Base-by-base conservation (phyloP, 2,888 invertebrate genomes). In the Lasioglossum leucozonium region DNA sequence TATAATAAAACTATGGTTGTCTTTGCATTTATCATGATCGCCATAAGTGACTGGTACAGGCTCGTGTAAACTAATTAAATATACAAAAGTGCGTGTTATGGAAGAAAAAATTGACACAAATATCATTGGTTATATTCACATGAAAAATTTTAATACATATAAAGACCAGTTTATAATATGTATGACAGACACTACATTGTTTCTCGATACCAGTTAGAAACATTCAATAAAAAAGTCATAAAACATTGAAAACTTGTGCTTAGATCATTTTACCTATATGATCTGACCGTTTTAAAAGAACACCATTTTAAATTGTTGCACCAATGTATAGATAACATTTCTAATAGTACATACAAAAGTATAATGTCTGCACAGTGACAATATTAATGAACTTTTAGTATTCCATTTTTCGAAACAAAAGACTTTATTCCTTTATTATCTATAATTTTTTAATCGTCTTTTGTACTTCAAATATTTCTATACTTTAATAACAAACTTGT, bases 121-220 rank as follows among this genome's bases (percentile, higher is more conserved):
- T 91, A 87, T 91, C 88, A 91, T 91, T 84, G 86, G 84, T 91
- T 88, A 91, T 73, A 82, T 89, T 82, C 80, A 79, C 84, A 87
- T 88, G 82, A 89, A 73, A 90, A 88, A 87, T 92, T 92, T 92
- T 91, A 92, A 93, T 93, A 92, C 88, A 88, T 89, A 89, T 89
- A 89, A 90, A 91, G 89, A 92, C 89, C 91, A 92, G 90, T 93
- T 93, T 91, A 89, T 93, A 90, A 93, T 87, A 91, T 91, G 90
- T 91, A 91, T 88, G 88, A 83, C 83, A 87, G 86, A 89, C 87
- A 89, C 87, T 84, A 88, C 87, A 86, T 91, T 91, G 90, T 91
- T 91, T 91, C 91, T 91, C 85, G 80, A 91, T 91, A 90, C 90
- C 84, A 85, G 91, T 92, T 92, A 92, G 92, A 88, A 89, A 92